Evolutionary conservation across 2,113 vertebrate genomes (phyloP).

Genomic region (Rhipidura dahli): DNA sequence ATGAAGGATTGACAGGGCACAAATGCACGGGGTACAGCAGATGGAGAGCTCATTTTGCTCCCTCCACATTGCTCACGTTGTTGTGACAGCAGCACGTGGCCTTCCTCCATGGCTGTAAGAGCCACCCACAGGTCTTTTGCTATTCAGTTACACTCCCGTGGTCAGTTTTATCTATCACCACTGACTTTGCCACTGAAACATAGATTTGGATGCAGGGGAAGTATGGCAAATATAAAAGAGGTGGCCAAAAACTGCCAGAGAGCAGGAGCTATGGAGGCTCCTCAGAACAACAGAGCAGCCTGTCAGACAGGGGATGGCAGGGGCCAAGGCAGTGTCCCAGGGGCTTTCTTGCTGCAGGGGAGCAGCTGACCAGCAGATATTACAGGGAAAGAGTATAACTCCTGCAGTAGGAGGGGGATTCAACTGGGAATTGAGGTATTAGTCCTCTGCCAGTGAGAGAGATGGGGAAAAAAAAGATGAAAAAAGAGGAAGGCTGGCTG

Average conservation of each 20-base stretch:
- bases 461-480: fast-evolving
- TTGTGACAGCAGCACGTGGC: not conserved
- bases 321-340: not conserved
- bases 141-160: not conserved
- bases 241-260: not conserved
- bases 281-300: not conserved
- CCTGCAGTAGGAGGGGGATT: not conserved
- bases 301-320: no score
- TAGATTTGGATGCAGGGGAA: not conserved
- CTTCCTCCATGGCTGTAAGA: not conserved
- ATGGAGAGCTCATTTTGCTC: not conserved
- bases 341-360: not conserved
- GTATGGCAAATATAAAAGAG: not conserved
- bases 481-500: not conserved
- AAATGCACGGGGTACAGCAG: not conserved
- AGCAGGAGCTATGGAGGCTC: not conserved
- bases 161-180: not conserved
- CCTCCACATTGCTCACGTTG: not conserved
- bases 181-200: not conserved
- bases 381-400: not conserved
- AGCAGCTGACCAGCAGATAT: not conserved
- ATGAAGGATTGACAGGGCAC: not conserved
- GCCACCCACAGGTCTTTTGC: not conserved
- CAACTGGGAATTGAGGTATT: not conserved
- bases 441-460: not conserved